Evolutionary conservation across 2,113 vertebrate species (phyloP), one percentile per base, ranked within the genome.

Genomic region (Hiodon alosoides): DNA sequence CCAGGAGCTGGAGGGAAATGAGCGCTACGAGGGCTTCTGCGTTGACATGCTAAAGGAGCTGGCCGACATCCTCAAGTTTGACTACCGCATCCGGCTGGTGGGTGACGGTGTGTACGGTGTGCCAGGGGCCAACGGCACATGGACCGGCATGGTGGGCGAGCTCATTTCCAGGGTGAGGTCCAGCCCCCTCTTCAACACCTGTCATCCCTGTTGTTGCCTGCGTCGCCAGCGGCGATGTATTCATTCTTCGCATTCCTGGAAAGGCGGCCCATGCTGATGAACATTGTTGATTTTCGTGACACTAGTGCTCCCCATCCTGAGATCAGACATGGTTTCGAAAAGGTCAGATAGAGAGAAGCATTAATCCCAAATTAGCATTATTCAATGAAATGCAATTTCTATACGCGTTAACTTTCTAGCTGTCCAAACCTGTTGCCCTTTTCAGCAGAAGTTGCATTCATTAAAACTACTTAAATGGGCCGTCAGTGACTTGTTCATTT

Each of bases 91-190:
- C 86, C 94, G 90, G 65, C 92, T 99, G 68, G 97, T 99, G 0
- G 96, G 92, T 0, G 96, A 99, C 0, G 94, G 95, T 0, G 86
- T 95, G n/a, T 99, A 98, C 0, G 97, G 96, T 0, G 96, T 98
- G 0, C 92, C 97, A 0, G 95, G 98, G 79, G 89, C 94, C 47
- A 98, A 99, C 0, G 94, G 97, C 81, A 94, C 93, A 0, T 98
- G 97, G 97, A 95, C 95, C 0, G 97, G 97, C 74, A 98, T 99
- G 97, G 95, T 98, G 0, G 97, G 97, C 76, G 97, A 99, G 87
- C 93, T 98, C 72, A 98, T 98, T 46, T 90, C 95, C 54, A 90
- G 97, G 93, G 97, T 99, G 74, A 91, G 93, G 72, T 80, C 75
- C 46, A 16, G 8, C 54, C 10, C 6, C 57, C 57, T 31, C 6